These are phyloP conservation scores for Orgyia antiqua DNA, from an alignment of 2,888 invertebrate species.

Conservation along the genomic window DNA sequence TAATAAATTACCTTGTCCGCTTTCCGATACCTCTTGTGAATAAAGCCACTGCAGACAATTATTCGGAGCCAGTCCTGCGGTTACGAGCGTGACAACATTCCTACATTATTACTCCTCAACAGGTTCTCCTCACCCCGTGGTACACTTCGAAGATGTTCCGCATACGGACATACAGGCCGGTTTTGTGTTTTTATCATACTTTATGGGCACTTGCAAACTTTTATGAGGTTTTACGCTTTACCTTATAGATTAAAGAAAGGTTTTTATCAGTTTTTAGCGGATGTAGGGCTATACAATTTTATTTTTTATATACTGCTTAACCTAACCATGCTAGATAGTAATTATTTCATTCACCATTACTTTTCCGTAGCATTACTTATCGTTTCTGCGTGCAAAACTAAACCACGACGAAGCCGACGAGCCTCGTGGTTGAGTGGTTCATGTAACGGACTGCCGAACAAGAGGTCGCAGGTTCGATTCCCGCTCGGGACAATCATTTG, in stretches of 20 bases:
- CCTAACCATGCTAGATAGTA: too few species aligned
- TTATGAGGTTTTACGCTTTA: constrained; percentile 13
- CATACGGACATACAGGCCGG: constrained; percentile 16
- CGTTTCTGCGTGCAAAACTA: too few species aligned
- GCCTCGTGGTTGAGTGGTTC: too few species aligned
- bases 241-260: constrained; percentile 5
- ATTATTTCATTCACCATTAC: too few species aligned
- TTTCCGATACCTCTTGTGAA: constrained; percentile 2
- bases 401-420: too few species aligned
- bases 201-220: constrained; percentile 16
- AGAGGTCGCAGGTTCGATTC: too few species aligned
- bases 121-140: constrained; percentile 27
- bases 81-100: constrained; percentile 24
- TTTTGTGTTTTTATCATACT: constrained; percentile 19
- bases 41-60: constrained; percentile 2
- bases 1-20: too few species aligned
- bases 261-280: constrained; percentile 1
- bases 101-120: constrained; percentile 25
- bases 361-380: too few species aligned
- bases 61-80: constrained; percentile 15
- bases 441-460: too few species aligned
- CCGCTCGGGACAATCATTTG: too few species aligned
- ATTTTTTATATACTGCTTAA: too few species aligned
- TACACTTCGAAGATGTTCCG: constrained; percentile 26
- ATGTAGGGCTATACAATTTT: too few species aligned